Base-by-base conservation (phyloP, 2,113 vertebrate genomes). In the Axis porcinus region DNA sequence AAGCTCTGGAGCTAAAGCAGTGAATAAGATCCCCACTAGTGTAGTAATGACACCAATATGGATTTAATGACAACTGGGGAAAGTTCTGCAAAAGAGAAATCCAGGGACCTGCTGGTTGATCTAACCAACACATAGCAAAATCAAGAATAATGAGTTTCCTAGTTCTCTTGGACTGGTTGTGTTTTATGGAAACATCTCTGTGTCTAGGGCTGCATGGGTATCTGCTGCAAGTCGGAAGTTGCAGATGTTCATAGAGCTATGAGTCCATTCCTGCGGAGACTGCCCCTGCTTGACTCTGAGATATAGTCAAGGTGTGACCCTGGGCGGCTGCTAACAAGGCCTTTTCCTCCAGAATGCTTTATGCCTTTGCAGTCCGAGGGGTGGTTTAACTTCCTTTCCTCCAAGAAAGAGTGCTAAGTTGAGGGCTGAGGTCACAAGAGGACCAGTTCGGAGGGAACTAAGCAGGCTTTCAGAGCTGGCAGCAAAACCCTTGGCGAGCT, bases 301-400 rank as follows among this genome's bases (percentile, higher is more conserved):
- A 6, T 4, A 16, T 2, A 16, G 55, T 36, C 21, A 14, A 50
- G 60, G 15, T 62, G 27, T 43, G 27, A n/a, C 9, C 3, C 1
- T 33, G 55, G 60, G 28, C 30, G 43, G 15, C 86, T 58, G 55
- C 25, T 60, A 19, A 12, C 9, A 25, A 40, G 55, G 28, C 3
- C 7, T 8, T 64, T 90, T 94, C 93, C 95, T 92, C 50, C 45
- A 70, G 95, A 87, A 93, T 95, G 52, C 50, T 76, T 45, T 0
- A 0, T 74, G 89, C 6, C 52, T 89, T 95, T 95, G 57, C 89
- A 91, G 82, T 17, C 86, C 43, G 25, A 50, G 86, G 82, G 94
- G 58, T 95, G 89, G 82, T 83, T 92, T 36, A 89, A 97, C 67
- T 94, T 78, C 95, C 91, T 76, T 97, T 96, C 95, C 64, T 50